Conservation (phyloP, 2,113 vertebrate species). For the Mobula hypostoma region DNA sequence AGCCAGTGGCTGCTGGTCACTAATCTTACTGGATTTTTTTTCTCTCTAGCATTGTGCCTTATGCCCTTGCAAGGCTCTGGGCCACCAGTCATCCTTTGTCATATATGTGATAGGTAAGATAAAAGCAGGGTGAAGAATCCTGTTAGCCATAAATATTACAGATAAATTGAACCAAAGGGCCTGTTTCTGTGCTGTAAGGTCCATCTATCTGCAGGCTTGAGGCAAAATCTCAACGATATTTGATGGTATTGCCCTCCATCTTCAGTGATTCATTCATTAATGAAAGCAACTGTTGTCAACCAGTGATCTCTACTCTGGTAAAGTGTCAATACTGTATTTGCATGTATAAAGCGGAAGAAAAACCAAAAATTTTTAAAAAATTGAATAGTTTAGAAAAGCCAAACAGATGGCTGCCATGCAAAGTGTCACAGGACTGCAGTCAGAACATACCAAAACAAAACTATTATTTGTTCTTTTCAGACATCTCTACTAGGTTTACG, state of each 20-base stretch:
- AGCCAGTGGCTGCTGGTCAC: not conserved
- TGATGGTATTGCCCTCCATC: not conserved
- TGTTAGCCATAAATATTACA: not conserved
- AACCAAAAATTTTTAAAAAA: not conserved
- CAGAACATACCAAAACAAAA: not conserved
- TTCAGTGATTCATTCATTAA: not conserved
- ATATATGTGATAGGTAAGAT: not conserved
- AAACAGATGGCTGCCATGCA: not conserved
- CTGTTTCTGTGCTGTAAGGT: not conserved
- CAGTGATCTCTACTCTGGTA: not conserved
- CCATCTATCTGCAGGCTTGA: not conserved
- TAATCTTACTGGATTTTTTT: not conserved
- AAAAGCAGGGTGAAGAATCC: not conserved
- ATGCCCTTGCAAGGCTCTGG: not conserved
- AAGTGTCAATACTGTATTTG: not conserved
- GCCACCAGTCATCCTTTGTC: not conserved
- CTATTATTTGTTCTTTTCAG: not conserved
- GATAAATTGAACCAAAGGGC: not conserved
- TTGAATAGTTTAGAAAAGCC: not conserved
- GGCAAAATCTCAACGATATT: not conserved
- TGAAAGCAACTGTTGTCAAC: not conserved
- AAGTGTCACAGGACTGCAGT: not conserved
- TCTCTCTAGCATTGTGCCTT: not conserved
- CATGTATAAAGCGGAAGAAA: not conserved
- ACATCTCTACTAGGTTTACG: not conserved